Conservation (phyloP, 2,113 vertebrate genomes). For the Epinephelus fuscoguttatus region DNA sequence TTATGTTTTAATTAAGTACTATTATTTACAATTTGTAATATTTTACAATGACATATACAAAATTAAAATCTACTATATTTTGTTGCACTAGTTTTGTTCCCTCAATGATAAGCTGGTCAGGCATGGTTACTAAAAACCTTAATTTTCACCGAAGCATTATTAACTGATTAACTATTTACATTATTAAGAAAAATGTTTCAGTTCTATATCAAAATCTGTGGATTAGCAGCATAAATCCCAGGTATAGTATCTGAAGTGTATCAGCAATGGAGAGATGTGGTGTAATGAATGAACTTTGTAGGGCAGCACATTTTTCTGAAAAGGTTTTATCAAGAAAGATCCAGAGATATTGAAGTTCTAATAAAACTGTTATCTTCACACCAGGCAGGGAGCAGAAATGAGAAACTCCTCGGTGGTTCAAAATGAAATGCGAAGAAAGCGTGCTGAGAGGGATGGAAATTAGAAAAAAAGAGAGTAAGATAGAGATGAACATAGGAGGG, state of each 20-base stretch:
- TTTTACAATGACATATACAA: too few relatives aligned
- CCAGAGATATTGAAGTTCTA: conserved; percentile 30
- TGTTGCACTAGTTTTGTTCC: not conserved
- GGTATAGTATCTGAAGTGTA: not conserved
- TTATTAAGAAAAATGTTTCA: not conserved
- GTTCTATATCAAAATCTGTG: not conserved
- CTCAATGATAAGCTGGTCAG: not conserved
- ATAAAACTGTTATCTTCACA: conserved; percentile 56
- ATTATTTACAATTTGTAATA: too few relatives aligned
- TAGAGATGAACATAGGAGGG: not conserved
- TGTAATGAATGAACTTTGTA: not conserved
- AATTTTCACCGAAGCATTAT: not conserved
- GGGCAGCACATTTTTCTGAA: not conserved
- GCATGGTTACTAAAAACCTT: not conserved
- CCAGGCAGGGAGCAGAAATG: conserved; percentile 12
- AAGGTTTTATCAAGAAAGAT: not conserved
- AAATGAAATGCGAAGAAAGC: conserved; percentile 20
- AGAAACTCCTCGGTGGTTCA: conserved; percentile 19
- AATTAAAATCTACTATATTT: too few relatives aligned
- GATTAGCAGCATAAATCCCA: not conserved
- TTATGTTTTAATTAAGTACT: too few relatives aligned
- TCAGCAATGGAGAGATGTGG: not conserved
- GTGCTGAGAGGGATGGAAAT: not conserved
- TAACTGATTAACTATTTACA: not conserved
- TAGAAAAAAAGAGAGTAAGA: conserved; percentile 15